Percentiles rank a stretch among this genome's conserved stretches.
These are phyloP conservation scores for Mionectes macconnelli DNA, from an alignment of 2,113 vertebrate species.

Conservation along the genomic window DNA sequence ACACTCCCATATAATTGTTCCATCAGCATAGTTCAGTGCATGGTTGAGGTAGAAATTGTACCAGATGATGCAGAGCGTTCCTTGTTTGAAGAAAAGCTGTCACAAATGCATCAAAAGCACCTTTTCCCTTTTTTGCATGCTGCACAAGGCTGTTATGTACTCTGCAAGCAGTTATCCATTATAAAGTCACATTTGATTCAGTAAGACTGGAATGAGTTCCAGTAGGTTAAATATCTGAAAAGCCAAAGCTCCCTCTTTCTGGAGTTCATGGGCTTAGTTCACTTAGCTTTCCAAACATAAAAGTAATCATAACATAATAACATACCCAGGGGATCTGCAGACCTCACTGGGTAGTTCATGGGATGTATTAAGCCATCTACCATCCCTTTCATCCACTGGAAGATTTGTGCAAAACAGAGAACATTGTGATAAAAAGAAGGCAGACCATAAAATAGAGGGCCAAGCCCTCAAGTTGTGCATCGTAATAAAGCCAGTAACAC, in stretches of 20 bases:
- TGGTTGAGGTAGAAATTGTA: background rate
- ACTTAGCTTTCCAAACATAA: constrained; percentile 14
- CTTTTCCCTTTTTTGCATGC: background rate
- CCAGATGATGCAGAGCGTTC: background rate
- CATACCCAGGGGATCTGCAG: background rate
- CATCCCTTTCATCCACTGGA: background rate
- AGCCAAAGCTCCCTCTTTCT: background rate
- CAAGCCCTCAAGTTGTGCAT: background rate
- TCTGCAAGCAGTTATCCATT: background rate
- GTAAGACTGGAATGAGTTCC: background rate
- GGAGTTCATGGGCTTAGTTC: background rate
- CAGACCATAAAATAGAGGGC: background rate
- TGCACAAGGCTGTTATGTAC: background rate
- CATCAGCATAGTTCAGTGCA: background rate
- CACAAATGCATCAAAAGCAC: background rate
- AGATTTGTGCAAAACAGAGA: background rate
- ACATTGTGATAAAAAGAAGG: background rate
- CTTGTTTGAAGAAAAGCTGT: background rate
- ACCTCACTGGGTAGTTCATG: background rate
- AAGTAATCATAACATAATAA: background rate
- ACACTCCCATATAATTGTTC: background rate
- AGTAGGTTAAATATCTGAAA: constrained; percentile 15
- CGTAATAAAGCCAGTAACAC: background rate
- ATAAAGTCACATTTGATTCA: background rate
- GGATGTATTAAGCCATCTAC: background rate